Percentiles rank a stretch among this genome's conserved stretches.
Evolutionary conservation across 2,888 invertebrate genomes (phyloP).

Genomic region (Synanthedon vespiformis): DNA sequence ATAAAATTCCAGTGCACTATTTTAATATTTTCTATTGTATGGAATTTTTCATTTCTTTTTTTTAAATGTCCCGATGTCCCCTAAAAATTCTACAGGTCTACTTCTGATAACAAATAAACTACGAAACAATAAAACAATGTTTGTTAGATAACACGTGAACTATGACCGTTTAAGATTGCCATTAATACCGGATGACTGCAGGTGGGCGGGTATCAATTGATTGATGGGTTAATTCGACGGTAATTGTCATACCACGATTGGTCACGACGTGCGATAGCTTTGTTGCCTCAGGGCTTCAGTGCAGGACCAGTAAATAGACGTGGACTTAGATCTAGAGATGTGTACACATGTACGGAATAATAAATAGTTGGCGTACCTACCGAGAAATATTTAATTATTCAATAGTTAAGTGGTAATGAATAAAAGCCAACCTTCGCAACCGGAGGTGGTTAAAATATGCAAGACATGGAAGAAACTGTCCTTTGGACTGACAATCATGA

Average conservation of each 20-base stretch:
- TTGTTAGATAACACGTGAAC: constrained; percentile 19
- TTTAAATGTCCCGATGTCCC: no score
- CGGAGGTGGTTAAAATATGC: not conserved
- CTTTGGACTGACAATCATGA: no score
- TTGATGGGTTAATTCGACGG: constrained; percentile 54
- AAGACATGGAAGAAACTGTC: not conserved
- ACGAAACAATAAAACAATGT: no score
- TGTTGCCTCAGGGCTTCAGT: constrained; percentile 3
- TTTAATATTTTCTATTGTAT: no score
- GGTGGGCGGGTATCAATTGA: constrained; percentile 42
- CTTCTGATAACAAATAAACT: no score
- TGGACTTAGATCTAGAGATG: not conserved
- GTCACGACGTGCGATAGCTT: constrained; percentile 36
- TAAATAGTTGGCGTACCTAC: not conserved
- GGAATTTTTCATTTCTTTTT: no score
- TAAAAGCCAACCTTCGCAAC: not conserved
- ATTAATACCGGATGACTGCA: constrained; percentile 32
- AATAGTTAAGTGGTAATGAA: not conserved
- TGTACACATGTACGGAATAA: not conserved
- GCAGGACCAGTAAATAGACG: not conserved
- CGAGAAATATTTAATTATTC: not conserved
- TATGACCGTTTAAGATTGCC: constrained; percentile 39
- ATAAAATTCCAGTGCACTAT: no score
- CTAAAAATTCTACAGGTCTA: no score
- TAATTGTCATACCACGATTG: constrained; percentile 50